A percentile compares a stretch with the other conserved stretches of the same genome.
phyloP scores from a whole-genome alignment of 1,140 invertebrate species.

The Ceratosolen fusciceps region DNA sequence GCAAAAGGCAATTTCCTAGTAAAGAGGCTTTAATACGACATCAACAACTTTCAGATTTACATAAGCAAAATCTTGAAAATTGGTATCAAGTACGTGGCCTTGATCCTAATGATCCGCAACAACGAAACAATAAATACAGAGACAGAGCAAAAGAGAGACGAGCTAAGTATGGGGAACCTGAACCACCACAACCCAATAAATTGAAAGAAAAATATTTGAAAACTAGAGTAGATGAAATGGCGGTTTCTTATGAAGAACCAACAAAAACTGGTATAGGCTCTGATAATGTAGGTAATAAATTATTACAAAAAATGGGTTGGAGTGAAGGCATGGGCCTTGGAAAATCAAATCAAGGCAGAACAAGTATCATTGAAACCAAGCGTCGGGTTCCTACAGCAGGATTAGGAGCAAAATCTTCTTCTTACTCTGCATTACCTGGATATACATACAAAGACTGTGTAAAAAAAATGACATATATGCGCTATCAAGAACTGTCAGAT shows the following conservation, averaged over 20 bases:
- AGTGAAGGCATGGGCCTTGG: slow-evolving; percentile 95
- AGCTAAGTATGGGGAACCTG: slow-evolving; percentile 92
- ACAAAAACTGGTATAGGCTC: slow-evolving; percentile 84
- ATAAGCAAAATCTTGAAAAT: slow-evolving; percentile 92
- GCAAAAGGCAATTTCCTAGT: slow-evolving; percentile 94
- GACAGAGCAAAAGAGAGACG: slow-evolving; percentile 97
- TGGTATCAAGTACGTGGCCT: slow-evolving; percentile 74
- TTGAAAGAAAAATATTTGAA: slow-evolving; percentile 80
- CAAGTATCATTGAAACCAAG: slow-evolving; percentile 88
- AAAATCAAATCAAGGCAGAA: slow-evolving; percentile 92
- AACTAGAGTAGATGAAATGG: slow-evolving; percentile 72
- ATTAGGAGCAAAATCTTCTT: slow-evolving; percentile 81
- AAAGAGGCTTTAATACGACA: slow-evolving; percentile 92
- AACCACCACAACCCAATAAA: slow-evolving; percentile 82
- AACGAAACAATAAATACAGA: slow-evolving; percentile 79
- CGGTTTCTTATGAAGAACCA: slow-evolving; percentile 75
- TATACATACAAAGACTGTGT: slow-evolving; percentile 93
- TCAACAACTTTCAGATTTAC: slow-evolving; percentile 92
- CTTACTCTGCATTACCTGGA: slow-evolving; percentile 82
- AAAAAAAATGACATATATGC: slow-evolving; percentile 90
- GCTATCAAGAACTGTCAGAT: slow-evolving; percentile 84
- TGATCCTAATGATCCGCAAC: slow-evolving; percentile 73
- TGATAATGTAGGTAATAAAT: slow-evolving; percentile 91
- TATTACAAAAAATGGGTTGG: slow-evolving; percentile 99
- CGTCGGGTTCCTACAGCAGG: slow-evolving; percentile 79